Conservation (phyloP, 2,113 vertebrate species). For the Nipponia nippon region DNA sequence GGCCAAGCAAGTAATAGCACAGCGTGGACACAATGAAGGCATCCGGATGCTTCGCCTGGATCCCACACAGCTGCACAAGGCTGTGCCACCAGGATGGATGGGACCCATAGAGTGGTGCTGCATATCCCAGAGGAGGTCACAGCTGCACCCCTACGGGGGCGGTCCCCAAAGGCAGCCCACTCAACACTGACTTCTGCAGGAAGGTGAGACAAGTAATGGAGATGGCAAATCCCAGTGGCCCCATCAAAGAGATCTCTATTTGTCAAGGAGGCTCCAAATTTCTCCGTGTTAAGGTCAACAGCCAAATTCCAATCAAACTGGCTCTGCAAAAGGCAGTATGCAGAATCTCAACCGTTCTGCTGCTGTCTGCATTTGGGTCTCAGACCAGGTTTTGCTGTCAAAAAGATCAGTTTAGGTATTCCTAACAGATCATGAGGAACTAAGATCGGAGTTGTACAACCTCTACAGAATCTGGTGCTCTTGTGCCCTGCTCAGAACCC, state of each 20-base stretch:
- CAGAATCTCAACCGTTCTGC: not conserved
- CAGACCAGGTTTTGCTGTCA: not conserved
- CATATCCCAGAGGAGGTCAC: rapidly evolving
- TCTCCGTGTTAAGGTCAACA: not conserved
- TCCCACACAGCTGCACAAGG: not conserved
- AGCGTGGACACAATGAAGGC: rapidly evolving
- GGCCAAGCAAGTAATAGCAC: not conserved
- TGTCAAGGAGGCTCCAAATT: rapidly evolving
- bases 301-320: not conserved
- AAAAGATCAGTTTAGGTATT: not conserved
- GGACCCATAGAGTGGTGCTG: not conserved
- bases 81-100: not conserved
- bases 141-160: not conserved
- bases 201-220: not conserved
- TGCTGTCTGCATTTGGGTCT: not conserved
- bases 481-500: not conserved
- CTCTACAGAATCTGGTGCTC: not conserved
- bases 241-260: not conserved
- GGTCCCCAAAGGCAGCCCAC: too few relatives aligned
- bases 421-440: not conserved
- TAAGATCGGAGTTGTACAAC: not conserved
- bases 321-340: not conserved
- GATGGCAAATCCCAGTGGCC: not conserved
- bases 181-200: not conserved
- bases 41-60: rapidly evolving